A percentile compares a stretch with the other conserved stretches of the same genome.
Conservation (phyloP, 2,113 vertebrate genomes). For the Silurus glanis region DNA sequence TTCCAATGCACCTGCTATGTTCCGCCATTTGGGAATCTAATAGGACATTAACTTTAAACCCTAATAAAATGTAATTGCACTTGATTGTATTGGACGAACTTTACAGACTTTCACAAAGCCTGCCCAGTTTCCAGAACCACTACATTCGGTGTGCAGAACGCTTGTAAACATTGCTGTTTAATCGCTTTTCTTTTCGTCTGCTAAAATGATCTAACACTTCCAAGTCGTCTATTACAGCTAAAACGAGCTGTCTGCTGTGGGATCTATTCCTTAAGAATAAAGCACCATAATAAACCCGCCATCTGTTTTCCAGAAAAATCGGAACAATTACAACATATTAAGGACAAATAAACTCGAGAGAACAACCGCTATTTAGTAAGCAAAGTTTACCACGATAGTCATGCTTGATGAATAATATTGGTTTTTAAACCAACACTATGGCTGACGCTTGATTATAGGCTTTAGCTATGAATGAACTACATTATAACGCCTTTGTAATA, state of each 20-base stretch:
- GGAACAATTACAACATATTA: constrained; percentile 10
- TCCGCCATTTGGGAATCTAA: constrained; percentile 19
- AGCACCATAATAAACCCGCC: constrained; percentile 41
- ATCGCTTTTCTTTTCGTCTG: neutral
- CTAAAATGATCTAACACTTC: constrained; percentile 29
- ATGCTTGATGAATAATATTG: constrained; percentile 10
- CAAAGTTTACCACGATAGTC: neutral
- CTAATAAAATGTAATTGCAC: constrained; percentile 41
- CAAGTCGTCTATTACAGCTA: constrained; percentile 24
- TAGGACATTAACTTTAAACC: constrained; percentile 17
- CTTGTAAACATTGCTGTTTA: constrained; percentile 28
- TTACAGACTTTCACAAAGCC: constrained; percentile 40
- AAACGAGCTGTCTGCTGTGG: constrained; percentile 21
- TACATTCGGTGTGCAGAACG: constrained; percentile 26
- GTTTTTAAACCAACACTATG: neutral
- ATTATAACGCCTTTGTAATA: neutral
- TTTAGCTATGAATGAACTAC: neutral
- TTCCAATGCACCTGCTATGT: constrained; percentile 44
- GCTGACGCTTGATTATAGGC: neutral
- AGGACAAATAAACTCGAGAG: constrained; percentile 26
- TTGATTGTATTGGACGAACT: constrained; percentile 35
- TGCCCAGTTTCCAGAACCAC: constrained; percentile 30
- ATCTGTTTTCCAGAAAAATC: constrained; percentile 31
- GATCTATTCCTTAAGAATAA: constrained; percentile 31
- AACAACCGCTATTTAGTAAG: constrained; percentile 18